phyloP scores from a whole-genome alignment of 2,797 vertebrate species.

The Alectoris magna region DNA sequence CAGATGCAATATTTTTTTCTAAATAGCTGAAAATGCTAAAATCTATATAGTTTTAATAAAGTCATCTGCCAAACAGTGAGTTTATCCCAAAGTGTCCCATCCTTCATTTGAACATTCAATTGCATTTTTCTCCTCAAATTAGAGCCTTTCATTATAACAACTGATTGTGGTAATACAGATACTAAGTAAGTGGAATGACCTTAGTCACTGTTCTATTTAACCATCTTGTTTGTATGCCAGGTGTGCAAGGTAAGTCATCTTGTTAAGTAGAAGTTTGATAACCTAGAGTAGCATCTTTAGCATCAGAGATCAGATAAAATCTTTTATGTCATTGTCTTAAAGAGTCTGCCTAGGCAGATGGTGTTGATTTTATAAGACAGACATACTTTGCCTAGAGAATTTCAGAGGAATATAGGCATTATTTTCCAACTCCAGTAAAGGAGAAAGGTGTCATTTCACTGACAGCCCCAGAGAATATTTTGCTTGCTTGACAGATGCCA shows the following conservation, averaged over 20 bases:
- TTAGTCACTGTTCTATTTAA: background rate
- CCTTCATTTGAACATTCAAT: background rate
- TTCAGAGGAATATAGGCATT: constrained; percentile 75
- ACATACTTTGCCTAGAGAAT: constrained; percentile 73
- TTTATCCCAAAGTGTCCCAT: background rate
- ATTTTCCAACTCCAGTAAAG: constrained; percentile 73
- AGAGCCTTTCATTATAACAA: background rate
- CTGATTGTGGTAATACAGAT: background rate
- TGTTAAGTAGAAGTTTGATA: constrained; percentile 69
- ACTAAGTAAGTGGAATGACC: background rate
- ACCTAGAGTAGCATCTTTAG: constrained; percentile 64
- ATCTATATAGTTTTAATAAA: constrained; percentile 1
- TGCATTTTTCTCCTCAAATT: constrained; percentile 1
- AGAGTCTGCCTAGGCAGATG: constrained; percentile 72
- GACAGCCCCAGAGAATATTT: constrained; percentile 72
- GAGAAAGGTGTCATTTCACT: constrained; percentile 79
- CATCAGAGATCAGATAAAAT: constrained; percentile 69
- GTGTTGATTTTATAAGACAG: constrained; percentile 73
- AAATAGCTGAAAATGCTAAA: constrained; percentile 7
- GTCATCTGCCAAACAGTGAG: background rate
- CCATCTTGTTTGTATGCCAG: constrained; percentile 14
- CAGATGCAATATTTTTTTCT: background rate
- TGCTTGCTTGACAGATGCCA: constrained; percentile 80
- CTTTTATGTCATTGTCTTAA: constrained; percentile 70
- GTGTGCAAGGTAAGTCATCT: constrained; percentile 32